Base-by-base conservation (phyloP, 2,113 vertebrate genomes). In the Podiceps cristatus region DNA sequence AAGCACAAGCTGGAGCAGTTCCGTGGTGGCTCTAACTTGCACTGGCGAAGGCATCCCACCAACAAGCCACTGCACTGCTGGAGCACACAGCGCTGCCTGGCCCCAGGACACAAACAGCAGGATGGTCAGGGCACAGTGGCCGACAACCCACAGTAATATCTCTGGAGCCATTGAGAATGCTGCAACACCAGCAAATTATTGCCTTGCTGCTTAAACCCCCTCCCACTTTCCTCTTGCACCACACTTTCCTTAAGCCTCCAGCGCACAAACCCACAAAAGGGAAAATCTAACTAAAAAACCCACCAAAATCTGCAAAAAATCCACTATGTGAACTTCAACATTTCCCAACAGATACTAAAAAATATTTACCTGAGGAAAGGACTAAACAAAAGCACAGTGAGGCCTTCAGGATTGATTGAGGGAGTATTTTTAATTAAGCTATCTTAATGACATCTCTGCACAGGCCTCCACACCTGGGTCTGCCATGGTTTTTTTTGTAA, bases 251-350 rank as follows among this genome's bases (percentile, higher is more conserved):
- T 40, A 63, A 63, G 10, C 42, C 13, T 77, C 45, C 40, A 40
- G 27, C 3, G 4, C 2, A 8, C 16, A 78, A 88, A 74, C 13
- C 14, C 31, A 47, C 33, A 47, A 44, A 40, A 75, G 33, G 15
- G 42, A 22, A 67, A 29, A 7, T 59, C 31, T 59, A 72, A 74
- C 3, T 1, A 59, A 67, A 59, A 33, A 42, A 18, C 10, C 1
- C 1, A 1, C 10, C 4, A 28, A 66, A 64, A 18, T 37, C 18
- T 68, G 11, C 10, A 40, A 47, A 60, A 81, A 47, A 7, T 17
- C 25, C 6, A 67, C 11, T 7, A 8, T 5, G 9, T 31, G 37
- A 91, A 56, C 5, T 29, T 81, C 24, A 64, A 1, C 0, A 0
- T 78, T 69, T 85, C 24, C 27, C 24, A 49, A 11, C 1, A 53